Conservation (phyloP, 2,888 invertebrate genomes). For the Unio delphinus region DNA sequence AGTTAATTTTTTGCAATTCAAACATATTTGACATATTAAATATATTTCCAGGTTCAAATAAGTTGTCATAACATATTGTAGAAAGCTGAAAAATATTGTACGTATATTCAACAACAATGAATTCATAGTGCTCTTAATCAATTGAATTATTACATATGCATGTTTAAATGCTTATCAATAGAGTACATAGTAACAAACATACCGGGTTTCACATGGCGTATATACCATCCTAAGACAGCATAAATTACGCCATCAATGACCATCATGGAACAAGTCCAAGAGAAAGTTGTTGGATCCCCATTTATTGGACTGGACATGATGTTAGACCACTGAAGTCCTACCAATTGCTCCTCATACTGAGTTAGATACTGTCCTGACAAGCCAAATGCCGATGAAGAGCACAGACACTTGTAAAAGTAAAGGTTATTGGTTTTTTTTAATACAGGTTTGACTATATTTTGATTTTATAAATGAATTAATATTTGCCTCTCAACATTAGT, state of each 20-base stretch:
- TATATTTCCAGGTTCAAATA: neutral
- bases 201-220: constrained; percentile 69
- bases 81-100: too few relatives aligned
- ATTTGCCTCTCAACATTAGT: too few relatives aligned
- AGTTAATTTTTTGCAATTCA: neutral
- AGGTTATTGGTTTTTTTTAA: neutral
- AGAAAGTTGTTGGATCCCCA: constrained; percentile 63
- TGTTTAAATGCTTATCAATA: neutral
- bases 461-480: too few relatives aligned
- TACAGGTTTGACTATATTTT: too few relatives aligned
- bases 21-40: neutral
- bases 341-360: constrained; percentile 65
- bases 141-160: too few relatives aligned
- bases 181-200: constrained; percentile 13
- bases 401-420: constrained; percentile 61
- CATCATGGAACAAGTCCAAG: constrained; percentile 69
- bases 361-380: constrained; percentile 69
- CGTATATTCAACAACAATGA: too few relatives aligned
- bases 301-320: constrained; percentile 55
- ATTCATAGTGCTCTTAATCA: too few relatives aligned
- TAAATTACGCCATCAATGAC: constrained; percentile 69
- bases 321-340: constrained; percentile 70
- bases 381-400: constrained; percentile 71
- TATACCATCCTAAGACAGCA: constrained; percentile 70
- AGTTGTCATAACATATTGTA: too few relatives aligned